A percentile compares a stretch with the other conserved stretches of the same genome.
Evolutionary conservation across 2,113 vertebrate species (phyloP).

Genomic region (Seriola quinqueradiata): DNA sequence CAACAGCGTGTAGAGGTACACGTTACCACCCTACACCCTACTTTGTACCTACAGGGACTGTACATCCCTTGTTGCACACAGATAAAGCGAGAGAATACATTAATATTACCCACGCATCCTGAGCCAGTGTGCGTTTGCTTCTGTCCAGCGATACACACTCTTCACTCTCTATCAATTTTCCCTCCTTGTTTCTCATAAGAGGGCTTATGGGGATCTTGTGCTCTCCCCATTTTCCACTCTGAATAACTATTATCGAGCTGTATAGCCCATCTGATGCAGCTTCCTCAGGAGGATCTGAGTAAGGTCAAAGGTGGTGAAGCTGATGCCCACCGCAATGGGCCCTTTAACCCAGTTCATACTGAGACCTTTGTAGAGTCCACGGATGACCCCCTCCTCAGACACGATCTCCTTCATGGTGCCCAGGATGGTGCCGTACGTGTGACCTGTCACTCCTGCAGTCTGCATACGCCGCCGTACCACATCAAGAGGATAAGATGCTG

Average conservation of each 20-base stretch:
- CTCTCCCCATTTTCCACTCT: not conserved
- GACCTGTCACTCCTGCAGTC: slow-evolving; percentile 93
- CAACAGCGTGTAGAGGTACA: slow-evolving; percentile 20
- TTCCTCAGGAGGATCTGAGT: slow-evolving; percentile 93
- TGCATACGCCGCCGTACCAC: slow-evolving; percentile 98
- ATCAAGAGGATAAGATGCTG: slow-evolving; percentile 96
- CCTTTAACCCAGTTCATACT: slow-evolving; percentile 99
- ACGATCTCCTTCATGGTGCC: slow-evolving; percentile 91
- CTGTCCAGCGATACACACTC: slow-evolving; percentile 9
- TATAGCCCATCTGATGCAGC: slow-evolving; percentile 82
- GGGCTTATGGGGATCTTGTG: not conserved
- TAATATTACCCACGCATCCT: slow-evolving; percentile 40
- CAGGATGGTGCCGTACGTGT: slow-evolving; percentile 88
- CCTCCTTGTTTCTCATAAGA: slow-evolving; percentile 3
- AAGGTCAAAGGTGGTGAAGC: slow-evolving; percentile 98
- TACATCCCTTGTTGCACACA: slow-evolving; percentile 5
- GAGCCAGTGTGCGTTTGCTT: slow-evolving; percentile 49
- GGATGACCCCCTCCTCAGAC: slow-evolving; percentile 89
- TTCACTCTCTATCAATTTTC: not conserved
- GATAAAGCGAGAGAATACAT: slow-evolving; percentile 23
- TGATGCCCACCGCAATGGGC: slow-evolving; percentile 96
- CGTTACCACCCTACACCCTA: slow-evolving; percentile 11
- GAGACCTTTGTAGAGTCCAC: slow-evolving; percentile 96
- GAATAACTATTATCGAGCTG: slow-evolving; percentile 63
- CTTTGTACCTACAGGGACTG: not conserved